Conservation (phyloP, 30 jellyfish, hydroid and myxozoan genomes). For the Aurelia aurita region DNA sequence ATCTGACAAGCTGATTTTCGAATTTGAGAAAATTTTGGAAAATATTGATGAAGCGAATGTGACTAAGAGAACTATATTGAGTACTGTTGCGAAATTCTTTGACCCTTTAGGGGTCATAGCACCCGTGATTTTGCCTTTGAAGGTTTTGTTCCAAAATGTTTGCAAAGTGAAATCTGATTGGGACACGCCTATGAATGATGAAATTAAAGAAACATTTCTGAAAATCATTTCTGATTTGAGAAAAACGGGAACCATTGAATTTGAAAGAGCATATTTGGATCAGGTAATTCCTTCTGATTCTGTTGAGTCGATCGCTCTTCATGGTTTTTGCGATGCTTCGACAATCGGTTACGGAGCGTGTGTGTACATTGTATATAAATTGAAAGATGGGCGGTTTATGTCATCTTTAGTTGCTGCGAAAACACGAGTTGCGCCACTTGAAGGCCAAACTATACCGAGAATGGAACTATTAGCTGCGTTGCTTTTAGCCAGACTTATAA, state of each 20-base stretch:
- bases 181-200: constrained; percentile 39
- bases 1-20: too few relatives aligned
- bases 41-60: too few relatives aligned
- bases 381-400: constrained; percentile 29
- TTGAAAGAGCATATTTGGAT: too few relatives aligned
- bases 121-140: constrained; percentile 15
- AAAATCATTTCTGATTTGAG: constrained; percentile 59
- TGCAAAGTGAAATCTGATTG: constrained; percentile 50
- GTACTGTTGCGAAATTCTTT: not conserved
- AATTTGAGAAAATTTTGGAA: too few relatives aligned
- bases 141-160: too few relatives aligned
- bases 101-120: constrained; percentile 14
- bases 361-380: constrained; percentile 69
- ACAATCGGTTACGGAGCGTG: constrained; percentile 77
- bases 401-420: constrained; percentile 58
- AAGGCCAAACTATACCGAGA: constrained; percentile 62
- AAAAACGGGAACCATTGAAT: constrained; percentile 41
- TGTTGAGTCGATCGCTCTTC: constrained; percentile 40
- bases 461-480: constrained; percentile 78
- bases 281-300: constrained; percentile 49
- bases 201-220: constrained; percentile 27
- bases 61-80: constrained; percentile 14
- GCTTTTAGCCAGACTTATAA: constrained; percentile 56
- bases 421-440: constrained; percentile 74
- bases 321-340: constrained; percentile 57